phyloP scores from a whole-genome alignment of 2,888 invertebrate species.

The Habrosyne pyritoides region DNA sequence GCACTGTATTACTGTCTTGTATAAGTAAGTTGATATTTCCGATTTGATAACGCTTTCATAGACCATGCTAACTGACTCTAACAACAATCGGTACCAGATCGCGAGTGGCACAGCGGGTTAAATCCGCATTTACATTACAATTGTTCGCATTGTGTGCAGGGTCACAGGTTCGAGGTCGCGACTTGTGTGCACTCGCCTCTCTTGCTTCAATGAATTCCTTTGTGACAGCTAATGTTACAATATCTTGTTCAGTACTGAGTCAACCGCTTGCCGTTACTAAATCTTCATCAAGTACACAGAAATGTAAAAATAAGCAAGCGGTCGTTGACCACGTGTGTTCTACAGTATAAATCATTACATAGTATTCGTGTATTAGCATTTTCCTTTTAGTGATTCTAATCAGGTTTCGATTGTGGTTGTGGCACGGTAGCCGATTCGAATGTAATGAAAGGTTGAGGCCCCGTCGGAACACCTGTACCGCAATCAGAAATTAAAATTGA shows the following conservation, averaged over 20 bases:
- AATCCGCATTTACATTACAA: constrained; percentile 74
- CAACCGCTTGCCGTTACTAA: constrained; percentile 18
- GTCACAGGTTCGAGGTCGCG: constrained; percentile 78
- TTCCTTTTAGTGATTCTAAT: constrained; percentile 40
- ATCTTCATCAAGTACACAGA: constrained; percentile 3
- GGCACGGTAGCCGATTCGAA: constrained; percentile 40
- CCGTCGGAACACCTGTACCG: constrained; percentile 43
- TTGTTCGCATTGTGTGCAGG: constrained; percentile 72
- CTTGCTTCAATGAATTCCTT: constrained; percentile 47
- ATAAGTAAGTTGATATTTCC: not conserved
- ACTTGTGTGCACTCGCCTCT: constrained; percentile 51
- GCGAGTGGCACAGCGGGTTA: constrained; percentile 58
- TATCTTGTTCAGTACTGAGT: constrained; percentile 20
- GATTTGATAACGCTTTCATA: not conserved
- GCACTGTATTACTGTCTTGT: not conserved
- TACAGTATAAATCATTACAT: constrained; percentile 16
- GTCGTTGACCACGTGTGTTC: constrained; percentile 40
- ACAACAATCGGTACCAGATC: constrained; percentile 60
- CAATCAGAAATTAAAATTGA: constrained; percentile 52
- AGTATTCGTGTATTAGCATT: constrained; percentile 23
- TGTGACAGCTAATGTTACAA: constrained; percentile 31
- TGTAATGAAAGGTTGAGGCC: constrained; percentile 41
- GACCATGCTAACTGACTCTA: constrained; percentile 10
- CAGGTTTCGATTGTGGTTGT: constrained; percentile 40
- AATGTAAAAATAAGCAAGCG: constrained; percentile 29